phyloP scores from a whole-genome alignment of 2,888 invertebrate genomes.

The Cataglyphis cursor region DNA sequence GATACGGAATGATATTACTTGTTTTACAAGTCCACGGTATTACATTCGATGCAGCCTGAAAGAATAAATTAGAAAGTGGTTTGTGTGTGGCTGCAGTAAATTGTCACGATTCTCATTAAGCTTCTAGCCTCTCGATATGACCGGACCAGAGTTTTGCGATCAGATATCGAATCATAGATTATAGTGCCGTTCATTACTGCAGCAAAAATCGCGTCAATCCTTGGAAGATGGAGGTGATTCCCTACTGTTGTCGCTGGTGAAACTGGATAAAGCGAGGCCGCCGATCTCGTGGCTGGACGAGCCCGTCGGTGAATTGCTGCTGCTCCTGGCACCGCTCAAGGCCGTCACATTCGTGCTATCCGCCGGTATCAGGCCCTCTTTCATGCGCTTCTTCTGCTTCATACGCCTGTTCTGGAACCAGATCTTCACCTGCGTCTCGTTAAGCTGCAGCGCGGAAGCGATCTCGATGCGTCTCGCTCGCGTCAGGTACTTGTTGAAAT shows the following conservation, averaged over 20 bases:
- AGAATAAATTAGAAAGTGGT: constrained; percentile 23
- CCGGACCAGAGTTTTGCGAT: constrained; percentile 49
- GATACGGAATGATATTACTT: constrained; percentile 48
- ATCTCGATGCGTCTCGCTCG: constrained; percentile 99
- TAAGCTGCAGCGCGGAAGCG: constrained; percentile 97
- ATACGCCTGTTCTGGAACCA: constrained; percentile 99
- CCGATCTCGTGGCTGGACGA: constrained; percentile 81
- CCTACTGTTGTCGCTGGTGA: constrained; percentile 91
- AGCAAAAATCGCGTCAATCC: constrained; percentile 80
- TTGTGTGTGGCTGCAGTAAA: constrained; percentile 44
- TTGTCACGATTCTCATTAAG: constrained; percentile 29
- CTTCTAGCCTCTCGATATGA: not conserved
- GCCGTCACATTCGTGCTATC: constrained; percentile 87
- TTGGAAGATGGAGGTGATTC: constrained; percentile 88
- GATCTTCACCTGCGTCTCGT: constrained; percentile 99
- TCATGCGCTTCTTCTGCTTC: constrained; percentile 99
- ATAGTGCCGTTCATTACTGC: constrained; percentile 66
- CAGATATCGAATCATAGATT: constrained; percentile 62
- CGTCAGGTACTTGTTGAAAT: constrained; percentile 99
- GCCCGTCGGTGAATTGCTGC: constrained; percentile 85
- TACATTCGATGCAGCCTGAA: constrained; percentile 28
- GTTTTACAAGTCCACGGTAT: constrained; percentile 6
- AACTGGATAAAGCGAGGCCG: constrained; percentile 76
- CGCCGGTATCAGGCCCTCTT: constrained; percentile 94
- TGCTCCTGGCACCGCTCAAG: constrained; percentile 84